Conservation (phyloP, 2,888 invertebrate genomes). For the Brenthis hecate region DNA sequence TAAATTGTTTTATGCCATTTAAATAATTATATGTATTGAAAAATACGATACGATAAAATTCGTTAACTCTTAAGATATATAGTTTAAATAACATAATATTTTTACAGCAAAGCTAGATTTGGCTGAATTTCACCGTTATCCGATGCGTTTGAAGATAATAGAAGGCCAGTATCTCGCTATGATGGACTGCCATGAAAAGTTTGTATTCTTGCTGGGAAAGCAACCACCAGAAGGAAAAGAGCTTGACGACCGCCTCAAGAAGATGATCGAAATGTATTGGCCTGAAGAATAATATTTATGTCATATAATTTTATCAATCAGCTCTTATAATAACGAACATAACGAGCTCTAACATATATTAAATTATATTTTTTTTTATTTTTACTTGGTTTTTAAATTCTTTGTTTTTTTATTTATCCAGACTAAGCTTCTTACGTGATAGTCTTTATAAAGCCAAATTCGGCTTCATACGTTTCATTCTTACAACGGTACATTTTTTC, state of each 20-base stretch:
- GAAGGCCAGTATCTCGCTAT: slow-evolving; percentile 63
- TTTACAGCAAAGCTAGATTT: slow-evolving; percentile 58
- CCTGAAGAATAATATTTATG: slow-evolving; percentile 50
- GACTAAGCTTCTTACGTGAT: too few species aligned
- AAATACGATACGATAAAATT: too few species aligned
- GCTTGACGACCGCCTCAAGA: slow-evolving; percentile 57
- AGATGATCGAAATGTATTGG: slow-evolving; percentile 65
- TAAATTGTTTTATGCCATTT: too few species aligned
- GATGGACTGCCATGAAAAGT: slow-evolving; percentile 72
- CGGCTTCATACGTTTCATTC: too few species aligned
- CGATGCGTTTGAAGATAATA: slow-evolving; percentile 64
- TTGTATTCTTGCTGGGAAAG: slow-evolving; percentile 63
- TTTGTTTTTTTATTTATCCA: too few species aligned
- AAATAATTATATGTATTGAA: too few species aligned
- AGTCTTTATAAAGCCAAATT: too few species aligned
- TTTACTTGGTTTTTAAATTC: too few species aligned
- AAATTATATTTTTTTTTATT: too few species aligned
- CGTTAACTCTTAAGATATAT: background rate
- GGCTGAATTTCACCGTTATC: slow-evolving; percentile 62
- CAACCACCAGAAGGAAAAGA: slow-evolving; percentile 55
- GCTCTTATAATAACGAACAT: too few species aligned
- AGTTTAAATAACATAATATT: slow-evolving; percentile 1
- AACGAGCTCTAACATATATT: too few species aligned
- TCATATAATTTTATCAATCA: background rate
- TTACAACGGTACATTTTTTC: too few species aligned